Conservation (phyloP, 2,888 invertebrate genomes). For the Eutolmus rufibarbis region DNA sequence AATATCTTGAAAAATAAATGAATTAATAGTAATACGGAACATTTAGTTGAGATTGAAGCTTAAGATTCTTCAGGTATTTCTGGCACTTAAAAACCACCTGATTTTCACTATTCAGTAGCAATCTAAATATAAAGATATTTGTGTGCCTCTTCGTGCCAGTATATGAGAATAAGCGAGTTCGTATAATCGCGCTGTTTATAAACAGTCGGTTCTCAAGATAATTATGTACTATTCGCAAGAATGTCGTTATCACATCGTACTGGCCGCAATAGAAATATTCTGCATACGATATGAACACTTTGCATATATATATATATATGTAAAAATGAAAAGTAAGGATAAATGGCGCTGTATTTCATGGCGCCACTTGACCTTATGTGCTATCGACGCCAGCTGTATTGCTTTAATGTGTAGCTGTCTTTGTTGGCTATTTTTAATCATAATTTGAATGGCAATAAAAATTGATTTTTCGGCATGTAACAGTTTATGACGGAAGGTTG, state of each 20-base stretch:
- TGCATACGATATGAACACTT: not conserved
- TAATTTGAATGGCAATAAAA: slow-evolving; percentile 4
- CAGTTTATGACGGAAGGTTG: slow-evolving; percentile 22
- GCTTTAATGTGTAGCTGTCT: not conserved
- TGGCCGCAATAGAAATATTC: not conserved
- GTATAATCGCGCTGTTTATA: not conserved
- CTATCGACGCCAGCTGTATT: not conserved
- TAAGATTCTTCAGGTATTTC: slow-evolving; percentile 20
- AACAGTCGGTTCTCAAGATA: not conserved
- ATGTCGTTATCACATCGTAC: not conserved
- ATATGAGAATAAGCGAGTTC: not conserved
- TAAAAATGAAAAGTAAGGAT: not conserved
- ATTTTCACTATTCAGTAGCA: not conserved
- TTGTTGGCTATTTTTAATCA: slow-evolving; percentile 6
- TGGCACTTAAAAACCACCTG: slow-evolving; percentile 28
- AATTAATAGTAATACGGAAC: not conserved
- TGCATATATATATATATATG: not conserved
- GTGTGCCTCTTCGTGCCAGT: not conserved
- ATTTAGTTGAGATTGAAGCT: not conserved
- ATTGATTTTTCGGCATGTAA: slow-evolving; percentile 2
- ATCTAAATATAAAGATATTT: slow-evolving; percentile 3
- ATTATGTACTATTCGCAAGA: not conserved
- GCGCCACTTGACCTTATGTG: not conserved
- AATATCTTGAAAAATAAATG: not conserved
- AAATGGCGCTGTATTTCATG: not conserved